These are phyloP conservation scores for Bombus confusus DNA, from an alignment of 1,140 invertebrate species.

Conservation along the genomic window DNA sequence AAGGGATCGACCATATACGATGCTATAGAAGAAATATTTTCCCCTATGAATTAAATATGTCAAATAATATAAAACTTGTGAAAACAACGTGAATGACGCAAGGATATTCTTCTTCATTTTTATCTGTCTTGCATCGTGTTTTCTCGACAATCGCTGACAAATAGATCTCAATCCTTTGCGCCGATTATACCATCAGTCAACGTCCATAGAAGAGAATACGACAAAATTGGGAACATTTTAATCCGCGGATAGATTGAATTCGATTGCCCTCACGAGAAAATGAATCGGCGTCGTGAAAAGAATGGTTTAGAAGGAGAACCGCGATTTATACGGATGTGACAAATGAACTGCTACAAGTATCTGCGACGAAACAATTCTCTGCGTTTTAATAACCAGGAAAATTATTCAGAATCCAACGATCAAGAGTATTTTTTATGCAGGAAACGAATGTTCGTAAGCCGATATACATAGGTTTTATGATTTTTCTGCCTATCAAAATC, in stretches of 20 bases:
- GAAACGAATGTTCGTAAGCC: no score
- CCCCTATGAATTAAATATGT: not conserved
- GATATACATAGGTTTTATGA: no score
- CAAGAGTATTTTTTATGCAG: no score
- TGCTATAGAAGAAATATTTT: not conserved
- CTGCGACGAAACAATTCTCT: no score
- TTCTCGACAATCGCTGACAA: not conserved
- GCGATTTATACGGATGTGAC: not conserved
- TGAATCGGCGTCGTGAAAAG: not conserved
- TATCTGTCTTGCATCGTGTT: not conserved
- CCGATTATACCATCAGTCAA: slow-evolving; percentile 6
- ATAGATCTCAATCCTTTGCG: not conserved
- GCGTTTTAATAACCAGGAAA: no score
- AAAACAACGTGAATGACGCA: no score
- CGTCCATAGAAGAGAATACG: slow-evolving; percentile 20
- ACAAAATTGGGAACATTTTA: slow-evolving; percentile 20
- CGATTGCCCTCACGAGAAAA: not conserved
- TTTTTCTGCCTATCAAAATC: no score
- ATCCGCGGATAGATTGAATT: not conserved
- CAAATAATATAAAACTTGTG: not conserved
- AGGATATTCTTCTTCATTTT: not conserved
- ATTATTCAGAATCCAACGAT: no score
- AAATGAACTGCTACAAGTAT: no score
- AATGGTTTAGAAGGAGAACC: not conserved
- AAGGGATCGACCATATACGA: not conserved